phyloP scores from a whole-genome alignment of 2,113 vertebrate genomes.

The Hippocampus zosterae region DNA sequence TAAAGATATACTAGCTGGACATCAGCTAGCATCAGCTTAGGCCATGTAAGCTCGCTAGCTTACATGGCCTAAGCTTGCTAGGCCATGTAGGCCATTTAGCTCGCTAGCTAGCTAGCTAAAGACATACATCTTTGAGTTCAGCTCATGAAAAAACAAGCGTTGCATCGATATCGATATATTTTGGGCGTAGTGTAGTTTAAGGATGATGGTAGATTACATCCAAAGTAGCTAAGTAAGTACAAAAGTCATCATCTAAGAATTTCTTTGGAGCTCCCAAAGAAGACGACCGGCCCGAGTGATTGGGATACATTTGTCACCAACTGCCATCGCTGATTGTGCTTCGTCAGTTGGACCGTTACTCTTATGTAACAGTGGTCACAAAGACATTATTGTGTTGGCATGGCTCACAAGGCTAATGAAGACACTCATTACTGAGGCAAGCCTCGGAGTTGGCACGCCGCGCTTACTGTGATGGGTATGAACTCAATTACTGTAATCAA shows the following conservation, averaged over 20 bases:
- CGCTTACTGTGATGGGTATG: conserved; percentile 54
- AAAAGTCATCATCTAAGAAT: not conserved
- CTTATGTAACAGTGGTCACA: conserved; percentile 53
- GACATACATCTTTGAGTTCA: no score
- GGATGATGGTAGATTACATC: not conserved
- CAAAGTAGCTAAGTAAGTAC: not conserved
- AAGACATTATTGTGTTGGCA: conserved; percentile 66
- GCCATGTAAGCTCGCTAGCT: no score
- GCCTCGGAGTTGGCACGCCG: conserved; percentile 40
- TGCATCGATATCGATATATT: no score
- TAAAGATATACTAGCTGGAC: no score
- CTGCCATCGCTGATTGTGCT: conserved; percentile 26
- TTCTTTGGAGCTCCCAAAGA: conserved; percentile 3
- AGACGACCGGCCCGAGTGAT: conserved; percentile 4
- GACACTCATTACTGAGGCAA: conserved; percentile 59
- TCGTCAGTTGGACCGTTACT: conserved; percentile 39
- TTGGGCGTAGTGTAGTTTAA: no score
- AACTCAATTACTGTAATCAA: conserved; percentile 73
- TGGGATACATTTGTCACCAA: conserved; percentile 23
- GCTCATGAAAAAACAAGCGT: no score
- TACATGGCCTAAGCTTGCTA: no score
- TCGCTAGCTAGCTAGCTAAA: no score
- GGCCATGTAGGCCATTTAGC: no score
- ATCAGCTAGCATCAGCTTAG: no score
- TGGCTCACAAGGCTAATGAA: conserved; percentile 59